Percentiles rank a stretch among this genome's conserved stretches.
Conservation (phyloP, 64 coral and sea anemone species). For the Montipora foliosa region DNA sequence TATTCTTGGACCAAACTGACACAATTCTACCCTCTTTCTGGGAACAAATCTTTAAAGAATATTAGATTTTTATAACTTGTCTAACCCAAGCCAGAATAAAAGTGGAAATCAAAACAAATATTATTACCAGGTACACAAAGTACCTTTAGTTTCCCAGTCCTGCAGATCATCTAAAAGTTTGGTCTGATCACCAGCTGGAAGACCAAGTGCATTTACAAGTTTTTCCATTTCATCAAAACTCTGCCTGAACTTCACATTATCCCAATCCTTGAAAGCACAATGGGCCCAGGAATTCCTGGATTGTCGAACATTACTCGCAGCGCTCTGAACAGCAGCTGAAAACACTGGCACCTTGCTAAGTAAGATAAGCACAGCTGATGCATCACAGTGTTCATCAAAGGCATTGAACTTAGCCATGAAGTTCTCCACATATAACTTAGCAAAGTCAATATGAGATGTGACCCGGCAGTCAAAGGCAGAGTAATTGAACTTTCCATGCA, state of each 20-base stretch:
- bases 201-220: neutral
- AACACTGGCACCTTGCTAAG: too few relatives aligned
- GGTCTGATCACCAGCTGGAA: neutral
- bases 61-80: too few relatives aligned
- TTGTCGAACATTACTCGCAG: too few relatives aligned
- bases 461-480: conserved; percentile 9
- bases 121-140: too few relatives aligned
- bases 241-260: neutral
- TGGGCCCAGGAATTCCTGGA: too few relatives aligned
- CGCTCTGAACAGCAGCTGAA: too few relatives aligned
- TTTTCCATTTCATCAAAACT: neutral
- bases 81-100: too few relatives aligned
- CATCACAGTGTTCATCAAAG: conserved; percentile 52
- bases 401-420: conserved; percentile 37
- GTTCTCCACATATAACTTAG: conserved; percentile 42
- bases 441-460: conserved; percentile 41
- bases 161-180: neutral
- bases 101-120: too few relatives aligned
- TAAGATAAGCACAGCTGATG: too few relatives aligned
- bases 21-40: too few relatives aligned
- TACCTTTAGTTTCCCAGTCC: neutral
- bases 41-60: too few relatives aligned
- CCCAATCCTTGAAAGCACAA: neutral
- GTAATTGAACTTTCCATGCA: conserved; percentile 25
- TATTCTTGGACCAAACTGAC: too few relatives aligned